phyloP scores from a whole-genome alignment of 2,888 invertebrate species.

The Chaitophorus viminalis region DNA sequence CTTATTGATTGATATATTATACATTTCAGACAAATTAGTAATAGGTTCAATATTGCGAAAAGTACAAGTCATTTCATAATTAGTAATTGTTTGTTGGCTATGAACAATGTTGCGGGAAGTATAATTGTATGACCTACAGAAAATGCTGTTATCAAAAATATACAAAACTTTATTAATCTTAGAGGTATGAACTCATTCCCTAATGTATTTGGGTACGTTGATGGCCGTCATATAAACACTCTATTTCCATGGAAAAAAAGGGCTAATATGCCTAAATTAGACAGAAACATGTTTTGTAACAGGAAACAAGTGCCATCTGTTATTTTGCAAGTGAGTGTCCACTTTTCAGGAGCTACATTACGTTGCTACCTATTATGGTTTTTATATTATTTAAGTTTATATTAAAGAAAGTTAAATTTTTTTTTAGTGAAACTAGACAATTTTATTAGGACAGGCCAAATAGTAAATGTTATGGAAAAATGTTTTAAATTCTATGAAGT shows the following conservation, averaged over 20 bases:
- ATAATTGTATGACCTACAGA: neutral
- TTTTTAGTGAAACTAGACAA: too few species aligned
- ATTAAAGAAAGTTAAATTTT: too few species aligned
- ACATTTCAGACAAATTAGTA: slow-evolving; percentile 12
- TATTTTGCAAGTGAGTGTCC: slow-evolving; percentile 2
- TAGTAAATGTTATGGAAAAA: too few species aligned
- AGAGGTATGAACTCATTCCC: neutral
- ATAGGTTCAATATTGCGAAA: slow-evolving; percentile 3
- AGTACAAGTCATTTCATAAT: neutral
- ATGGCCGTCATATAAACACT: slow-evolving; percentile 60
- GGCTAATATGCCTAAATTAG: slow-evolving; percentile 44
- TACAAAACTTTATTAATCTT: neutral
- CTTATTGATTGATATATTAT: too few species aligned
- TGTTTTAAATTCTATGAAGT: too few species aligned
- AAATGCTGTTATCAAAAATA: neutral
- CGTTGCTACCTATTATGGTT: too few species aligned
- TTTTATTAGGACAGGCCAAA: too few species aligned
- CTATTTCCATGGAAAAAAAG: slow-evolving; percentile 52
- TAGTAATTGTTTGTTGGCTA: neutral
- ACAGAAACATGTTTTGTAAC: slow-evolving; percentile 54
- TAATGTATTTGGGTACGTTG: slow-evolving; percentile 38
- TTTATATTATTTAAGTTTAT: too few species aligned
- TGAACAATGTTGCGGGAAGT: neutral
- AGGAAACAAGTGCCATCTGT: slow-evolving; percentile 9
- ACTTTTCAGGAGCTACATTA: too few species aligned